Evolutionary conservation across 2,113 vertebrate genomes (phyloP).

Genomic region (Lagopus leucura): DNA sequence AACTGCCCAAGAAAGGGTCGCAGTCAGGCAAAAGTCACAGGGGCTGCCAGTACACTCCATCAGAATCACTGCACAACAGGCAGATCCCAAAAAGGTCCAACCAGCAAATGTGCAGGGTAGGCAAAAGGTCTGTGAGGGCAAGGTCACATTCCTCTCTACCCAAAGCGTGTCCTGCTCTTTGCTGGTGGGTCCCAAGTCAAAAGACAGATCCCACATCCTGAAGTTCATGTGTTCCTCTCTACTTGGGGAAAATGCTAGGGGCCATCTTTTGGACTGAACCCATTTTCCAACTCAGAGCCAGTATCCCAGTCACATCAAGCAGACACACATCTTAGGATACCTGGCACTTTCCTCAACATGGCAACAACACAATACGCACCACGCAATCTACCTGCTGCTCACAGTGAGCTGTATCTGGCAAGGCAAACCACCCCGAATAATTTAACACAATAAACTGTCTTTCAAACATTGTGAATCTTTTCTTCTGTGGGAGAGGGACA

Average conservation of each 20-base stretch:
- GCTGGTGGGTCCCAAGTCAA: background rate
- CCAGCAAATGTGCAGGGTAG: background rate
- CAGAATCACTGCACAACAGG: background rate
- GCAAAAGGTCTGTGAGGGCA: background rate
- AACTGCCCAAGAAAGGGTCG: background rate
- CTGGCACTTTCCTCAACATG: background rate
- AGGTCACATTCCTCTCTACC: background rate
- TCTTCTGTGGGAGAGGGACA: background rate
- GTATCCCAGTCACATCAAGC: background rate
- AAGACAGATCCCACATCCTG: background rate
- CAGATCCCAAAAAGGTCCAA: background rate
- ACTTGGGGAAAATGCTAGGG: background rate
- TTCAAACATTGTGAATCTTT: background rate
- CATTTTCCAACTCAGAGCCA: background rate
- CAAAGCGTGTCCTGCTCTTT: background rate
- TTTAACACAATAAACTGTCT: background rate
- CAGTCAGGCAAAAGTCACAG: rapidly evolving
- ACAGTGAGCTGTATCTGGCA: background rate
- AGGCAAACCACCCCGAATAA: background rate
- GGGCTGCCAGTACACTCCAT: background rate
- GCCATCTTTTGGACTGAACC: background rate
- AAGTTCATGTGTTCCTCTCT: background rate
- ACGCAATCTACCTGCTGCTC: background rate
- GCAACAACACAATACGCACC: background rate
- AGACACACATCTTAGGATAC: background rate